Evolutionary conservation across 2,888 invertebrate species (phyloP), one percentile per base, ranked within the genome.

Genomic region (Diploptera punctata): DNA sequence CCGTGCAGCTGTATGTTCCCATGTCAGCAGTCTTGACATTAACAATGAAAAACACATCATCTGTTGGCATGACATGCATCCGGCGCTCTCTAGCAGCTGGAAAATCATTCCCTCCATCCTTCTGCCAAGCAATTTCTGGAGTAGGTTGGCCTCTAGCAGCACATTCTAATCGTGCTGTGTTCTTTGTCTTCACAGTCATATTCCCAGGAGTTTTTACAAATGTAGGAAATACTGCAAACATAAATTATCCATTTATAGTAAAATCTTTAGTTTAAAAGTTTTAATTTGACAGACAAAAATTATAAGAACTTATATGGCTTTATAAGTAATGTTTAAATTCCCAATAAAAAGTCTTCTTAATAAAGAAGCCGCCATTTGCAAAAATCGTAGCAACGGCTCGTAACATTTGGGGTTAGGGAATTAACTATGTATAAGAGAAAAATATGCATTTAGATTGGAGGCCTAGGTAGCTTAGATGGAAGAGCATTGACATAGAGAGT

Each of bases 1-100:
- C 98, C 7, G 93, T 95, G 83, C 98, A 98, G 67, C 94, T 96
- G 81, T 98, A 98, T 33, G 95, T 87, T 0, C 98, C 98, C 84
- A 93, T 93, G 80, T 98, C 98, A 43, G 89, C 88, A 0, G 91
- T 88, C 82, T 95, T 95, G 24, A 95, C 94, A 83, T 95, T 91
- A n/a, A 95, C 89, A 77, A 98, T 98, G 80, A 96, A 95, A 81
- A 97, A 95, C 1, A 93, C 91, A 81, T 97, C 94, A 81, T 98
- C 97, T 33, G 91, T 90, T 0, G 95, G 93, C 89, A 96, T 93
- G 61, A 97, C 94, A 83, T 94, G 93, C 91, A 98, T 93, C 44
- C 98, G 87, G 57, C 97, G 88, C 82, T 98, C 97, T 77, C 93
- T 88, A 9, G 98, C 98, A 4, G 98, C 98, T 7, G 97, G 97